These are phyloP conservation scores for Ophthalmolycus amberensis DNA, from an alignment of 2,113 vertebrate genomes.

Conservation along the genomic window DNA sequence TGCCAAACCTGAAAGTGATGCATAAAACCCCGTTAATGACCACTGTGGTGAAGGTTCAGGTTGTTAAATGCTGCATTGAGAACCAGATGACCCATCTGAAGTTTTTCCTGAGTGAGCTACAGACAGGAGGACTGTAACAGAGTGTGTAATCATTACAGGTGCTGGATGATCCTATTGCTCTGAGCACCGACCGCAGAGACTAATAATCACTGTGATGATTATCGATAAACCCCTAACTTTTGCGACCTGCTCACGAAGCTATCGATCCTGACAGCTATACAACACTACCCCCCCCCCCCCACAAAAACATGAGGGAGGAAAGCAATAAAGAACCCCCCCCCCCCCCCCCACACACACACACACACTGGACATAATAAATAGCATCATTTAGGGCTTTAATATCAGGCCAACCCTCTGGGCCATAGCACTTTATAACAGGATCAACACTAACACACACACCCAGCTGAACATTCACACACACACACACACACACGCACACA, in stretches of 20 bases:
- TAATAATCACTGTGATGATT: constrained; percentile 90
- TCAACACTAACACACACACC: constrained; percentile 73
- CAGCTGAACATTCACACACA: constrained; percentile 44
- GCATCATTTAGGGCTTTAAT: constrained; percentile 89
- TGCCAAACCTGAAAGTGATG: background rate
- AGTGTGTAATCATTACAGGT: constrained; percentile 61
- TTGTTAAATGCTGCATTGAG: background rate
- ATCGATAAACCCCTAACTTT: constrained; percentile 90
- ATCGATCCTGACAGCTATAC: constrained; percentile 87
- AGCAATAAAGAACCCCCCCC: constrained; percentile 86
- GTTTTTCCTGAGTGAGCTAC: constrained; percentile 35
- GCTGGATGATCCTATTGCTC: constrained; percentile 27
- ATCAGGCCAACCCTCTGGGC: constrained; percentile 85
- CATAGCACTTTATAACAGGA: constrained; percentile 82
- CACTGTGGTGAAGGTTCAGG: rapidly evolving
- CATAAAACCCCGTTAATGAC: background rate
- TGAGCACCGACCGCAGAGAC: constrained; percentile 67
- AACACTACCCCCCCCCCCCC: constrained; percentile 9
- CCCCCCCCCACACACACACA: constrained; percentile 39
- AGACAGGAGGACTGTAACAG: constrained; percentile 10
- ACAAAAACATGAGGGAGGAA: constrained; percentile 78
- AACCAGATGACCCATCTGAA: constrained; percentile 18
- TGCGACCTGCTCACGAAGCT: constrained; percentile 65
- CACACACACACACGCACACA: constrained; percentile 21
- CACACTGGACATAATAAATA: constrained; percentile 85